Percentiles rank a stretch among this genome's conserved stretches.
Conservation (phyloP, 2,888 invertebrate genomes). For the Drosophila cyrtoloma region DNA sequence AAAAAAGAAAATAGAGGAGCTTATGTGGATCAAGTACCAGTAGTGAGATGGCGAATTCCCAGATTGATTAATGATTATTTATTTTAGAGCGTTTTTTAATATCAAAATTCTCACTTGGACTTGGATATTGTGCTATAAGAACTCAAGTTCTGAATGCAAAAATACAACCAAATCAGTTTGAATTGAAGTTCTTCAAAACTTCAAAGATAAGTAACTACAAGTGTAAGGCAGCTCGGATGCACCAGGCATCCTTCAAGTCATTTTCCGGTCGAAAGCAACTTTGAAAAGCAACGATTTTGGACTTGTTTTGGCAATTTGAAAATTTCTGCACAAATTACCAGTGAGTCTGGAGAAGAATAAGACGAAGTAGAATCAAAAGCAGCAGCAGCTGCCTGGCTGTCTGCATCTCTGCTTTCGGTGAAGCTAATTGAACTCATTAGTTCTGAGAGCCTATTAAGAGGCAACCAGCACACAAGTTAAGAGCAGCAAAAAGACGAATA, state of each 20-base stretch:
- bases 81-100: background rate
- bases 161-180: accelerated
- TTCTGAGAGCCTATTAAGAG: background rate
- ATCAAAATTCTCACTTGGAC: background rate
- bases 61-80: background rate
- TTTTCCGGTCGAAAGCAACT: too few species aligned
- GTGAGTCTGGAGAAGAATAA: background rate
- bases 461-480: background rate
- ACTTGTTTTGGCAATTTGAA: background rate
- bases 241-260: background rate
- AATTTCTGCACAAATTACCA: background rate
- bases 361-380: background rate
- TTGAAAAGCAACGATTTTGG: background rate
- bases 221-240: background rate
- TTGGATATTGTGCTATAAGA: background rate
- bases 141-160: background rate
- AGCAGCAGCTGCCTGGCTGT: background rate
- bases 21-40: background rate
- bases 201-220: too few species aligned
- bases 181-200: background rate
- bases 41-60: background rate
- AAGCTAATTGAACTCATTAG: background rate
- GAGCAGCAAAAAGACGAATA: background rate
- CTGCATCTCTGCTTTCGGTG: background rate
- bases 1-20: background rate